Percentiles rank a stretch among this genome's conserved stretches.
phyloP scores from a whole-genome alignment of 2,797 vertebrate genomes.

The Urophycis tenuis region DNA sequence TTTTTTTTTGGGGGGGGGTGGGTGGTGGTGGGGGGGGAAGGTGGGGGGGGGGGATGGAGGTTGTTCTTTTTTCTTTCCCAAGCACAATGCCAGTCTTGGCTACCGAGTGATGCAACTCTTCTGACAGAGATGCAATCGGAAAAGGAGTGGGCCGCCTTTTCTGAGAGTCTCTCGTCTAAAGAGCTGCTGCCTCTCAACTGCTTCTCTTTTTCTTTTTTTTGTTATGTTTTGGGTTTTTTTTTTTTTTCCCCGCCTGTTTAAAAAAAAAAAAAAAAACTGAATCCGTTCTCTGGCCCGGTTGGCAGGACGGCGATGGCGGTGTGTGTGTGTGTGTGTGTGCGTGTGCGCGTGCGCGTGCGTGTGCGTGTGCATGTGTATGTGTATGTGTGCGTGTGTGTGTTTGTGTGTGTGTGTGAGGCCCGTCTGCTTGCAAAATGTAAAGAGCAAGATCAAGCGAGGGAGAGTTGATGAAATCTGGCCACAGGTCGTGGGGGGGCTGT shows the following conservation, averaged over 20 bases:
- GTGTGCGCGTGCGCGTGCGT: too few relatives aligned
- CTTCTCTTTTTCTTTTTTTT: conserved; percentile 35
- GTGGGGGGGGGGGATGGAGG: too few relatives aligned
- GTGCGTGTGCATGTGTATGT: too few relatives aligned
- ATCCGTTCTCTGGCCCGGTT: too few relatives aligned
- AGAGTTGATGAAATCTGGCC: too few relatives aligned
- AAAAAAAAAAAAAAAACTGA: not conserved
- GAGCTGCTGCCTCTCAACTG: conserved; percentile 53
- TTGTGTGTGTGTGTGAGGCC: too few relatives aligned
- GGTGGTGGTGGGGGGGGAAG: too few relatives aligned
- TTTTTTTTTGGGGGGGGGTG: conserved; percentile 46
- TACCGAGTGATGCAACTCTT: conserved; percentile 72
- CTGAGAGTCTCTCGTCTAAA: conserved; percentile 54
- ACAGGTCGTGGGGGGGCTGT: not conserved
- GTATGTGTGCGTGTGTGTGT: too few relatives aligned
- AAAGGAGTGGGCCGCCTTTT: conserved; percentile 38
- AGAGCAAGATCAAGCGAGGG: too few relatives aligned
- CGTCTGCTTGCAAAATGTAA: too few relatives aligned
- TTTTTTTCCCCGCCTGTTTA: not conserved
- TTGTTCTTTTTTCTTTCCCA: conserved; percentile 53
- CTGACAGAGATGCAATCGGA: conserved; percentile 66
- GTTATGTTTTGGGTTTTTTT: too few relatives aligned
- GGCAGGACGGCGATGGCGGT: not conserved
- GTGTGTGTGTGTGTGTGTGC: too few relatives aligned
- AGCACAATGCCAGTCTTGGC: conserved; percentile 53